Percentiles rank a stretch among this genome's conserved stretches.
These are phyloP conservation scores for Solea solea DNA, from an alignment of 2,113 vertebrate species.

Conservation along the genomic window DNA sequence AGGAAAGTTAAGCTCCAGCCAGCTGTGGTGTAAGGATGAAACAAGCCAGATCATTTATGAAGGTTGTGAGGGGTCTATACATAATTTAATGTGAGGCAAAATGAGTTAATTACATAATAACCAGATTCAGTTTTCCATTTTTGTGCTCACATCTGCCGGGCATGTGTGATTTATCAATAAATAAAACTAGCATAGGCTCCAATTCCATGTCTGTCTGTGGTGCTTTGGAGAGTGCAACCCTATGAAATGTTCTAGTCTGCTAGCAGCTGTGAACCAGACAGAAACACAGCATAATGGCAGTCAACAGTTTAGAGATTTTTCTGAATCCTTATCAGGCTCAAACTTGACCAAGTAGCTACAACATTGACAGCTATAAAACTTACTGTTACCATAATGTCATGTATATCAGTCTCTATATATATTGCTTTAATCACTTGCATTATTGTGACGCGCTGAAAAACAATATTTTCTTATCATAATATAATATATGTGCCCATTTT, in stretches of 20 bases:
- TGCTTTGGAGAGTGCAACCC: not conserved
- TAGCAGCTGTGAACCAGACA: constrained; percentile 16
- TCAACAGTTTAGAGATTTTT: too few relatives aligned
- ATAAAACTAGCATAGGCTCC: not conserved
- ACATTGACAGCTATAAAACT: too few relatives aligned
- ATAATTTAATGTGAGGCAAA: constrained; percentile 40
- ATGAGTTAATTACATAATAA: constrained; percentile 32
- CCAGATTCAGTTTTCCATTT: constrained; percentile 15
- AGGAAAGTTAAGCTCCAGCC: constrained; percentile 56
- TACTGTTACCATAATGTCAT: too few relatives aligned
- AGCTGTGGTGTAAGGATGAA: constrained; percentile 45
- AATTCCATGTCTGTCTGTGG: not conserved
- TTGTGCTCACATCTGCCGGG: not conserved
- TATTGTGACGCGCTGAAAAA: too few relatives aligned
- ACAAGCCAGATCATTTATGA: constrained; percentile 62
- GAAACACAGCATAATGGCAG: too few relatives aligned
- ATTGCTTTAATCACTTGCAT: too few relatives aligned
- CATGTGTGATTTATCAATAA: not conserved
- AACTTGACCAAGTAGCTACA: too few relatives aligned
- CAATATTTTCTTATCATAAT: too few relatives aligned
- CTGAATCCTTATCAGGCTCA: too few relatives aligned
- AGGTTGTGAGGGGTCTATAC: constrained; percentile 23
- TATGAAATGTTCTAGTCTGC: constrained; percentile 12
- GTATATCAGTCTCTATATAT: too few relatives aligned
- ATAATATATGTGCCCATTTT: too few relatives aligned